These are phyloP conservation scores for Polydesmus complanatus DNA, from an alignment of 2,888 invertebrate genomes.

Conservation along the genomic window DNA sequence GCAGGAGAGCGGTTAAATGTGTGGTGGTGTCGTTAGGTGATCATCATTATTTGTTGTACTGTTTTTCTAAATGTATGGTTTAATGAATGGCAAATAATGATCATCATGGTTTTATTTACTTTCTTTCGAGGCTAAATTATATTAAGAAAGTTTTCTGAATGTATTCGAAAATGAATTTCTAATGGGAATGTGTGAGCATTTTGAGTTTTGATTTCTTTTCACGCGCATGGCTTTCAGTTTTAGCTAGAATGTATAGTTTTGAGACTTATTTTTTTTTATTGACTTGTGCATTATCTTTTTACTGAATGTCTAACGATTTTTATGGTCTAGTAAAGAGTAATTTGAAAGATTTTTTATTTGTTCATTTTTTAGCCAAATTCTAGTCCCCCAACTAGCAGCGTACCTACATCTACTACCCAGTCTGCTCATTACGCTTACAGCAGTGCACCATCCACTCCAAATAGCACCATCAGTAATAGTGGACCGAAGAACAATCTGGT, in stretches of 20 bases:
- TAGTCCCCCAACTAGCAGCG: constrained; percentile 5
- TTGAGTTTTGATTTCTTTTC: not conserved
- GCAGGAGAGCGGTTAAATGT: not conserved
- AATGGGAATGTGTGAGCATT: not conserved
- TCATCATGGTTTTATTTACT: too few relatives aligned
- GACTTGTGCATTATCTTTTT: not conserved
- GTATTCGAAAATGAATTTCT: too few relatives aligned
- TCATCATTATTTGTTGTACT: not conserved
- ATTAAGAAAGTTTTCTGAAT: too few relatives aligned
- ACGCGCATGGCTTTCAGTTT: not conserved
- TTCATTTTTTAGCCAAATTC: not conserved
- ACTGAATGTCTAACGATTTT: not conserved
- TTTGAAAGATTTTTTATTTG: not conserved
- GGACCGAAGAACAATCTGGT: not conserved
- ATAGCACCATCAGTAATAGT: not conserved
- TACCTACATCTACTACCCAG: constrained; percentile 1
- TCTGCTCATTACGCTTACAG: constrained; percentile 9
- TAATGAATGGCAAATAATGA: not conserved
- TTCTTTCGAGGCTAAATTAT: too few relatives aligned
- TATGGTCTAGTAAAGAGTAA: not conserved
- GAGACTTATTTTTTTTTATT: not conserved
- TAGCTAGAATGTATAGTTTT: not conserved
- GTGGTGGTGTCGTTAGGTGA: not conserved
- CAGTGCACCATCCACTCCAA: not conserved
- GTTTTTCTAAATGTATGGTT: not conserved